phyloP scores from a whole-genome alignment of 2,888 invertebrate species.

The Pheosia tremula region DNA sequence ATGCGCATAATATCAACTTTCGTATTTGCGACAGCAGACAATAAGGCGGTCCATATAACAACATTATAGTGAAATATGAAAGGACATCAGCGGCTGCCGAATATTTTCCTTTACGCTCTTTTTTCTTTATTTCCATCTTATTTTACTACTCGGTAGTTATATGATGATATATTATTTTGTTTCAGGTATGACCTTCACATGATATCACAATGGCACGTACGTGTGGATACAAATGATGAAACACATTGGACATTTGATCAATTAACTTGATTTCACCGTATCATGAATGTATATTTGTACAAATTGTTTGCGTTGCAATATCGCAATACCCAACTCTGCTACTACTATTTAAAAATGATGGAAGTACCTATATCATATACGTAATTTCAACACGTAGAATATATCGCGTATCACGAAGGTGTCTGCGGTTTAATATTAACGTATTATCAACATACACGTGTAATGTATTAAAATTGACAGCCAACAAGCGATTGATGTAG shows the following conservation, averaged over 20 bases:
- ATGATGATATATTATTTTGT: conserved; percentile 31
- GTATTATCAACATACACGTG: conserved; percentile 24
- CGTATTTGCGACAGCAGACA: conserved; percentile 30
- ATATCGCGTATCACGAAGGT: too few relatives aligned
- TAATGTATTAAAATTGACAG: conserved; percentile 39
- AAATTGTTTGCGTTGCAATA: too few relatives aligned
- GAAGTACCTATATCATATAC: too few relatives aligned
- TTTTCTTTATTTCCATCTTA: conserved; percentile 24
- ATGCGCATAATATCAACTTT: conserved; percentile 19
- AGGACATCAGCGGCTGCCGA: conserved; percentile 33
- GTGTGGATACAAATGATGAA: not conserved
- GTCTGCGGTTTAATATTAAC: not conserved
- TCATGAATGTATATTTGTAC: too few relatives aligned
- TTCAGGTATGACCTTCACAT: conserved; percentile 29
- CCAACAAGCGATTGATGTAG: conserved; percentile 36
- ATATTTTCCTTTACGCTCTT: conserved; percentile 29
- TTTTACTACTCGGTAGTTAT: conserved; percentile 18
- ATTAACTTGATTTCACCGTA: too few relatives aligned
- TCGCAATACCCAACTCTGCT: too few relatives aligned
- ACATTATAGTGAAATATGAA: conserved; percentile 41
- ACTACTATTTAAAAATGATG: too few relatives aligned
- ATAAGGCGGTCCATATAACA: conserved; percentile 19
- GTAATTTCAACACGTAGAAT: too few relatives aligned
- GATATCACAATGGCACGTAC: not conserved
- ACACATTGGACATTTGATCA: not conserved